Evolutionary conservation across 2,113 vertebrate species (phyloP), one percentile per base, ranked within the genome.

Genomic region (Microcebus tavaratra): DNA sequence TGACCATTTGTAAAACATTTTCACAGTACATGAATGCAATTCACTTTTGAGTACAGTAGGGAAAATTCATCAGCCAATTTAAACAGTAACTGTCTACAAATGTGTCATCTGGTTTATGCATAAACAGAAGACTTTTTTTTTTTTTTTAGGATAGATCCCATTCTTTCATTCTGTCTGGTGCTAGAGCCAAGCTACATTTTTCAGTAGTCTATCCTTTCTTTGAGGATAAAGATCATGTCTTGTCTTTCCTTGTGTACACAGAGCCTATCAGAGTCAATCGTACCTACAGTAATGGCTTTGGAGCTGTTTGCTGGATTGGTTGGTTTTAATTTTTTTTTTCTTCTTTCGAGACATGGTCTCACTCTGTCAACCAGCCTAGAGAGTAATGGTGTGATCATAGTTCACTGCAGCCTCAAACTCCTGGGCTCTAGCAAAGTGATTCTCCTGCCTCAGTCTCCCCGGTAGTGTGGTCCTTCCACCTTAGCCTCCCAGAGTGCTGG

Each of bases 11-110:
- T 53, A 57, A 59, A 17, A 59, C 20, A 67, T 17, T 82, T 70
- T 36, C 9, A 14, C 25, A 91, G 14, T 75, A 18, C 45, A 61
- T 78, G n/a, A 90, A 81, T 67, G n/a, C 72, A 85, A 57, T 23
- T 81, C 53, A 72, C 34, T 92, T 94, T 76, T 92, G 36, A 88
- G 12, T 84, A 17, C 73, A 72, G 34, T 42, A 6, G 59, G 42
- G 63, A 78, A 39, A 83, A 80, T 31, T 84, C 53, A 88, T 78
- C 34, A 85, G 57, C 65, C 85, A 96, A 27, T 92, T 88, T 84
- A 87, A 83, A 88, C 20, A 90, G 84, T 86, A 94, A 82, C 63
- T 70, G 13, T 96, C 90, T 95, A 48, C 36, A 94, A 70, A 94
- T 65, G 42, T 88, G 72, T 91, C 27, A 4, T 72, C 42, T 67